A percentile compares a stretch with the other conserved stretches of the same genome.
Conservation (phyloP, 2,888 invertebrate genomes). For the Litoditis marina region DNA sequence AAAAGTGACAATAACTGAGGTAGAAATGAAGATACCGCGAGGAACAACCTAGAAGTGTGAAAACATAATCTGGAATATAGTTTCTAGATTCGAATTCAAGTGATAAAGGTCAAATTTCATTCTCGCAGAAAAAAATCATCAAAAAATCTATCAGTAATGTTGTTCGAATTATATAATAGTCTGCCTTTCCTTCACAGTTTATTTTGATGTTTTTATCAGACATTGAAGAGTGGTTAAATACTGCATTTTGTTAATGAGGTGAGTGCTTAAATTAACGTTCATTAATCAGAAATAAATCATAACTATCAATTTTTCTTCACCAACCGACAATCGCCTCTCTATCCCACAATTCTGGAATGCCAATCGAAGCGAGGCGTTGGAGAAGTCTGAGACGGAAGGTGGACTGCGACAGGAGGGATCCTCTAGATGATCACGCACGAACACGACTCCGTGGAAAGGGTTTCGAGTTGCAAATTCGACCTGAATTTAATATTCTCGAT, state of each 20-base stretch:
- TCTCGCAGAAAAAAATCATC: no score
- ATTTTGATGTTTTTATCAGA: no score
- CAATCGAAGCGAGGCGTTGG: slow-evolving; percentile 44
- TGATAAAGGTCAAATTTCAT: no score
- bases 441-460: slow-evolving; percentile 51
- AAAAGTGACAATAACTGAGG: slow-evolving; percentile 56
- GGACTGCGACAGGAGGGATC: slow-evolving; percentile 48
- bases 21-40: slow-evolving; percentile 52
- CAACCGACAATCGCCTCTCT: slow-evolving; percentile 45
- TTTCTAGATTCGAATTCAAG: no score
- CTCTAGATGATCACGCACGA: slow-evolving; percentile 54
- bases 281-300: no score
- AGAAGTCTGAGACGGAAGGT: slow-evolving; percentile 23
- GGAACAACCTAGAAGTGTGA: slow-evolving; percentile 43
- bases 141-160: neutral
- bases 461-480: slow-evolving; percentile 56
- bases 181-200: no score
- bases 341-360: slow-evolving; percentile 54
- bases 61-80: neutral
- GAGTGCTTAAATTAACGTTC: no score
- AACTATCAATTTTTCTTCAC: no score
- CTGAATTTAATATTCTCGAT: slow-evolving; percentile 24
- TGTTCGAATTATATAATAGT: no score
- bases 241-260: no score
- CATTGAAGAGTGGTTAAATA: no score